These are phyloP conservation scores for Colossoma macropomum DNA, from an alignment of 2,113 vertebrate genomes.

Conservation along the genomic window DNA sequence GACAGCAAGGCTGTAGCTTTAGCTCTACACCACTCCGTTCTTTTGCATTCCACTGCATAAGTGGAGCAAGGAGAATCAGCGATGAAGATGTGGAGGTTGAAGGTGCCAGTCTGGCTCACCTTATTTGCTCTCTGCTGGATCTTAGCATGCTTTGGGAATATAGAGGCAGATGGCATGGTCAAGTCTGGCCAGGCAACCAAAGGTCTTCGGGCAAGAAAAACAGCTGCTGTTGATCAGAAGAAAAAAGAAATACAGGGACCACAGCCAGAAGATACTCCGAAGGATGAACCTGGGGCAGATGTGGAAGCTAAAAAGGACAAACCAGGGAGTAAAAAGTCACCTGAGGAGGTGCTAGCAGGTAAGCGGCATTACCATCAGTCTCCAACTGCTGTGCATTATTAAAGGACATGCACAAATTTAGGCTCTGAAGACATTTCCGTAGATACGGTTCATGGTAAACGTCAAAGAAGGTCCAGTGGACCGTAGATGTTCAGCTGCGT, in stretches of 20 bases:
- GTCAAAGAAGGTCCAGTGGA: background rate
- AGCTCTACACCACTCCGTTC: background rate
- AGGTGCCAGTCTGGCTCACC: constrained; percentile 33
- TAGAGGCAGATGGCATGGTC: background rate
- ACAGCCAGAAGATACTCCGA: constrained; percentile 43
- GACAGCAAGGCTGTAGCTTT: constrained; percentile 13
- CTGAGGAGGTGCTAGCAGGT: constrained; percentile 78
- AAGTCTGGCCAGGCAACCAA: constrained; percentile 35
- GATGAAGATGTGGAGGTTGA: constrained; percentile 37
- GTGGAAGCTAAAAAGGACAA: constrained; percentile 59
- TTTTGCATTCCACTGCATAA: background rate
- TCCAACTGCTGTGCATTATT: background rate
- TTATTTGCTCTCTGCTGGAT: constrained; percentile 61
- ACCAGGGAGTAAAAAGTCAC: constrained; percentile 75
- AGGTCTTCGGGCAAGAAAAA: constrained; percentile 46
- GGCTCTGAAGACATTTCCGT: background rate
- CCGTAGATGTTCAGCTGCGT: constrained; percentile 33
- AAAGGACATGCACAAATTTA: background rate
- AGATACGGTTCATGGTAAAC: background rate
- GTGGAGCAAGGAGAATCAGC: background rate
- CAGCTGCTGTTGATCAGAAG: constrained; percentile 8
- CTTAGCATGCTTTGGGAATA: constrained; percentile 48
- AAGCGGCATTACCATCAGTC: constrained; percentile 36
- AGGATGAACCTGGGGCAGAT: constrained; percentile 61
- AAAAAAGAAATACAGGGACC: constrained; percentile 31